Evolutionary conservation across 2,888 invertebrate genomes (phyloP).

Genomic region (Drosophila kanekoi): DNA sequence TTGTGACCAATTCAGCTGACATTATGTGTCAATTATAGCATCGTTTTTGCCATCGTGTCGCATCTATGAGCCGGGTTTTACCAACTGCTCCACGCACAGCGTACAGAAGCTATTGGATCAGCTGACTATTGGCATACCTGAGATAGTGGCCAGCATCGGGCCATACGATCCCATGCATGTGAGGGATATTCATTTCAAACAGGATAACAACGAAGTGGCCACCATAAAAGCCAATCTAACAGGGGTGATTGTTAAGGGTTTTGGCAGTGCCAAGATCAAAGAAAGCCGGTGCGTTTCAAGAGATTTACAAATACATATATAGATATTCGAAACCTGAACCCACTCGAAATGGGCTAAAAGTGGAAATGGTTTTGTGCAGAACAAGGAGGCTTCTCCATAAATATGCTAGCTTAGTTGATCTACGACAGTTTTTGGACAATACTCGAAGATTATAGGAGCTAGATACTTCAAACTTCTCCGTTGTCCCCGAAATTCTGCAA

Average conservation of each 20-base stretch:
- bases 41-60: constrained; percentile 88
- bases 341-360: no score
- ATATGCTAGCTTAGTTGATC: no score
- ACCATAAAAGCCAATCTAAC: constrained; percentile 89
- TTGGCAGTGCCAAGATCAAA: constrained; percentile 87
- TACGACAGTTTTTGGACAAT: no score
- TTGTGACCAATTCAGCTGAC: background rate
- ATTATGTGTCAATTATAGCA: constrained; percentile 85
- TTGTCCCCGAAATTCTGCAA: no score
- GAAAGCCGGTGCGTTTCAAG: constrained; percentile 87
- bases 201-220: constrained; percentile 90
- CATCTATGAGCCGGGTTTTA: constrained; percentile 88
- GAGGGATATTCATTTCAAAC: constrained; percentile 88
- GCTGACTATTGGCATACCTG: constrained; percentile 85
- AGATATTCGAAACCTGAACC: no score
- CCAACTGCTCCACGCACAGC: constrained; percentile 88
- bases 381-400: no score
- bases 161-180: constrained; percentile 89
- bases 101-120: constrained; percentile 86
- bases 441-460: no score
- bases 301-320: background rate
- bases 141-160: constrained; percentile 84
- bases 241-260: constrained; percentile 88
- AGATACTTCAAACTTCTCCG: no score
- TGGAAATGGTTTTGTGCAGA: no score